Evolutionary conservation across 53 echinoderm and acorn worm genomes (phyloP), one percentile per base, ranked within the genome.

Genomic region (Astropecten irregularis): DNA sequence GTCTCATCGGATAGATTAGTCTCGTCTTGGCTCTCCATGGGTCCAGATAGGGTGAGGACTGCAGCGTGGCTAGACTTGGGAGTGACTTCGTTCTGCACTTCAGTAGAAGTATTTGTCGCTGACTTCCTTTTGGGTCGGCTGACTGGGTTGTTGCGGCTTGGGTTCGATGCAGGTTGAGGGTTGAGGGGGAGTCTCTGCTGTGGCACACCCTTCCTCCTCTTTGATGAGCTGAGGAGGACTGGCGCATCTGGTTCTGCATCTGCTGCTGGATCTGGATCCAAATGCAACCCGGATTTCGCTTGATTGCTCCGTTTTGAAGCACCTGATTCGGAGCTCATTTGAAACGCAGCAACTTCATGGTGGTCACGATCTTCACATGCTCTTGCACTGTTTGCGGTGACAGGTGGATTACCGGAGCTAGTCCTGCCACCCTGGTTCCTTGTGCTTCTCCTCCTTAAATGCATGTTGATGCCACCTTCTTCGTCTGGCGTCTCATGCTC

Each of bases 101-200:
- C n/a, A n/a, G n/a, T n/a, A n/a, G n/a, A n/a, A n/a, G n/a, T n/a
- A n/a, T n/a, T n/a, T n/a, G n/a, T n/a, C n/a, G n/a, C n/a, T n/a
- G 65, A 34, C 37, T 73, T 33, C 21, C 22, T 53, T n/a, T n/a
- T n/a, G n/a, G n/a, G 54, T 29, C 4, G 44, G 2, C 26, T 29
- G 54, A 37, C 1, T 20, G 53, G 37, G 22, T 33, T 3, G 25
- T 39, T 14, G 35, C 73, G 10, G 20, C 13, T 23, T 22, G 19
- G 9, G 27, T 8, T 35, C 40, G 37, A 55, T 52, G 37, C 35
- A 13, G 54, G 18, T 15, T 73, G 55, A 28, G 23, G 56, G 22
- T 73, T 39, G 9, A 54, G 34, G 15, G 36, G 39, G 39, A 73
- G 73, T 55, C 56, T 36, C 2, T 40, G 53, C 14, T 73, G 73